These are phyloP conservation scores for Xiphydria camelus DNA, from an alignment of 2,888 invertebrate genomes.

Conservation along the genomic window DNA sequence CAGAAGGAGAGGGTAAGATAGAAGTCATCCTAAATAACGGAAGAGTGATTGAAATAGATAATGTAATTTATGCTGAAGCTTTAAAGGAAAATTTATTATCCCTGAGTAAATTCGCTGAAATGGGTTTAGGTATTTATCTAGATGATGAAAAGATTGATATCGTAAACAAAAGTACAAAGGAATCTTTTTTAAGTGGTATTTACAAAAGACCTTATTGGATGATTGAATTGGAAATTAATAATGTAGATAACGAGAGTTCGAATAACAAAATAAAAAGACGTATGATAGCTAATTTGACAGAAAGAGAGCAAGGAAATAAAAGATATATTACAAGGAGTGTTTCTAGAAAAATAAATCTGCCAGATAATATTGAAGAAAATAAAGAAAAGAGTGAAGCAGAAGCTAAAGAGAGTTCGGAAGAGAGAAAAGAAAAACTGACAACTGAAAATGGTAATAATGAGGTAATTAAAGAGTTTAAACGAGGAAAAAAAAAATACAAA, in stretches of 20 bases:
- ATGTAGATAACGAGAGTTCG: neutral
- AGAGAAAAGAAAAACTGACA: neutral
- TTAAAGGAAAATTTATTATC: conserved; percentile 13
- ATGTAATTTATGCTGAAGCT: conserved; percentile 13
- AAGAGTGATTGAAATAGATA: neutral
- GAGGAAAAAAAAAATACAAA: too few relatives aligned
- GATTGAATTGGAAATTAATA: neutral
- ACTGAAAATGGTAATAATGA: neutral
- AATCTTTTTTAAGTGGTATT: neutral
- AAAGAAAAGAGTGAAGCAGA: neutral
- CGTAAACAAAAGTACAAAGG: neutral
- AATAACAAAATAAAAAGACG: neutral
- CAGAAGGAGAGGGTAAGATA: conserved; percentile 11
- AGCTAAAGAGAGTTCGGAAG: neutral
- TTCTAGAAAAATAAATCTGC: neutral
- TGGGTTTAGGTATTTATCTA: conserved; percentile 8
- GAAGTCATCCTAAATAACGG: conserved; percentile 1
- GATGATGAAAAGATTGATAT: neutral
- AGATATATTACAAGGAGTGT: neutral
- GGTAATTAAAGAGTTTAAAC: too few relatives aligned
- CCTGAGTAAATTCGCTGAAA: conserved; percentile 11
- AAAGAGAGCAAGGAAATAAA: neutral
- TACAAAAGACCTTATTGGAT: neutral
- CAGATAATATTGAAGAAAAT: neutral
- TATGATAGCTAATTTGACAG: neutral